Evolutionary conservation across 2,888 invertebrate genomes (phyloP).

Genomic region (Ditula angustiorana): DNA sequence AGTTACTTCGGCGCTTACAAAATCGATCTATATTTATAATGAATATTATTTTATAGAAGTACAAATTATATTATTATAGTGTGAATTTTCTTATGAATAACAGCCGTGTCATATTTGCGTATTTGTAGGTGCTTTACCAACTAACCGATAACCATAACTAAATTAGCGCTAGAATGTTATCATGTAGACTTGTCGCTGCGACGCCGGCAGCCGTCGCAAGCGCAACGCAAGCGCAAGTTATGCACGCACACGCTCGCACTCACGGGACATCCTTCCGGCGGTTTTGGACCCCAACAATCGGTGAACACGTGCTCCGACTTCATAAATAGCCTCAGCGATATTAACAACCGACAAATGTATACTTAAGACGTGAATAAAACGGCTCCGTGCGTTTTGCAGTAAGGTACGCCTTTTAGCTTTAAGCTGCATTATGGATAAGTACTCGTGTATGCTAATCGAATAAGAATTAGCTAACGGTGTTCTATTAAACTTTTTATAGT

Average conservation of each 20-base stretch:
- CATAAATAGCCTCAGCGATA: slow-evolving; percentile 22
- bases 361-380: slow-evolving; percentile 1
- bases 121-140: background rate
- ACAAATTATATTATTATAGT: too few species aligned
- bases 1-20: too few species aligned
- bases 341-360: slow-evolving; percentile 19
- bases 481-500: background rate
- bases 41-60: too few species aligned
- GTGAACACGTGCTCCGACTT: slow-evolving; percentile 61
- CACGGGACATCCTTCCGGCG: slow-evolving; percentile 72
- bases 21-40: too few species aligned
- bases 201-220: slow-evolving; percentile 1
- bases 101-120: too few species aligned
- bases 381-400: background rate
- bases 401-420: background rate
- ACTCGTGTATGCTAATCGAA: background rate
- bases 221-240: slow-evolving; percentile 28
- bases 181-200: background rate
- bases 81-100: too few species aligned
- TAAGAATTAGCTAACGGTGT: background rate
- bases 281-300: slow-evolving; percentile 63
- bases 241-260: slow-evolving; percentile 40
- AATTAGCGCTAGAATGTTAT: background rate
- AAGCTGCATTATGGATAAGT: background rate
- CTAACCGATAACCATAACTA: background rate